These are phyloP conservation scores for Eleginops maclovinus DNA, from an alignment of 2,113 vertebrate genomes.

Conservation along the genomic window DNA sequence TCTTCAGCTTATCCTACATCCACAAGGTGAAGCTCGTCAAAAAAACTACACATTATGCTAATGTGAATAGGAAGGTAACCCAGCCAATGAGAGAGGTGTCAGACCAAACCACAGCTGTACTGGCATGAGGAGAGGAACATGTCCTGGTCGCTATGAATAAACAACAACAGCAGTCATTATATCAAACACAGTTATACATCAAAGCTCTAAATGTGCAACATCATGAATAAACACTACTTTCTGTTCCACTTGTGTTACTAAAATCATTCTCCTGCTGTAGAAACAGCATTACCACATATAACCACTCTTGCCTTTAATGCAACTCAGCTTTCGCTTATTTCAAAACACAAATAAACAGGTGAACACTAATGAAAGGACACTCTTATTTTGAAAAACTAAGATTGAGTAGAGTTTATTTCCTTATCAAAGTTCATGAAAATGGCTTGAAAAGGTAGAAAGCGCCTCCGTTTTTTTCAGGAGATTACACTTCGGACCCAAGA, in stretches of 20 bases:
- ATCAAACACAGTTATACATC: background rate
- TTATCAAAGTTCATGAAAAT: too few relatives aligned
- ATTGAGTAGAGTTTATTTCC: background rate
- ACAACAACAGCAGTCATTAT: background rate
- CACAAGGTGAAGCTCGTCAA: background rate
- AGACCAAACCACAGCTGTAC: background rate
- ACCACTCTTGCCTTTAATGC: background rate
- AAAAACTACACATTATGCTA: background rate
- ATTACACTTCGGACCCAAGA: background rate
- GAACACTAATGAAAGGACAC: background rate
- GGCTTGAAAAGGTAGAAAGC: too few relatives aligned
- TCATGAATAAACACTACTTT: too few relatives aligned
- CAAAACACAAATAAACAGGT: background rate
- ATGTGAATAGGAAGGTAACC: background rate
- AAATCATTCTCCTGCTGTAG: background rate
- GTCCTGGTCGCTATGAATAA: background rate
- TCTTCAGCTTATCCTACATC: background rate
- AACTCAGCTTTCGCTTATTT: background rate
- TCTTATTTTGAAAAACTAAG: background rate
- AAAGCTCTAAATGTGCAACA: background rate
- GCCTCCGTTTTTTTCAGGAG: too few relatives aligned
- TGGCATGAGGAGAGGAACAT: background rate
- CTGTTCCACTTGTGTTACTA: background rate
- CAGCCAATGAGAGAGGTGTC: background rate
- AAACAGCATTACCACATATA: background rate